Evolutionary conservation across 2,888 invertebrate genomes (phyloP).

Genomic region (Tenthredo livida): DNA sequence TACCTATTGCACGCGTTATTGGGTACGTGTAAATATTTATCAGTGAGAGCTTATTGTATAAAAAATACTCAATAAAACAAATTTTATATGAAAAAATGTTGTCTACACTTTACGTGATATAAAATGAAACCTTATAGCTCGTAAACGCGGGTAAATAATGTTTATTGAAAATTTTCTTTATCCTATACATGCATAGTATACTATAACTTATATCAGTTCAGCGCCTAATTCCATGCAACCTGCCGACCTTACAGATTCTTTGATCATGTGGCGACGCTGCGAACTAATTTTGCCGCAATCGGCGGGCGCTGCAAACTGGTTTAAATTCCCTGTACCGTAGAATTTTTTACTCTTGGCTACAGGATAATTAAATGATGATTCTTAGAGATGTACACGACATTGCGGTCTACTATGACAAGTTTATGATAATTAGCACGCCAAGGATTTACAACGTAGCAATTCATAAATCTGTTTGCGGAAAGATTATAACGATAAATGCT

Average conservation of each 20-base stretch:
- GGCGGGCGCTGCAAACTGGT: neutral
- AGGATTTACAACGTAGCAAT: neutral
- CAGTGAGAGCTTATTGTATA: constrained; percentile 22
- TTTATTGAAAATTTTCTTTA: too few relatives aligned
- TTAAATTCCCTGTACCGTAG: neutral
- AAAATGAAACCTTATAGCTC: neutral
- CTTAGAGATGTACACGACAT: neutral
- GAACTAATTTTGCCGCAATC: too few relatives aligned
- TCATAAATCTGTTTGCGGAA: neutral
- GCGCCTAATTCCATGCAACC: too few relatives aligned
- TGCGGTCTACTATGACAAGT: neutral
- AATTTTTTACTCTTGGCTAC: too few relatives aligned
- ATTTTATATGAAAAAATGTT: neutral
- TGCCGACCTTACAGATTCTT: too few relatives aligned
- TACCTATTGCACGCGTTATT: neutral
- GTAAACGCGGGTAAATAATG: neutral
- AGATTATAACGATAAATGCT: neutral
- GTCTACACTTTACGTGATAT: neutral
- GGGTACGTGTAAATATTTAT: constrained; percentile 6
- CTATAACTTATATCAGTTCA: too few relatives aligned
- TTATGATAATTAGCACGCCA: neutral
- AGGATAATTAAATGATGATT: neutral
- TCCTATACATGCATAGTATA: too few relatives aligned
- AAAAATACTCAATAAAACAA: constrained; percentile 18
- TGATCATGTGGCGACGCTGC: too few relatives aligned